Conservation (phyloP, 2,797 vertebrate genomes). For the Hippopotamyrus pictus region DNA sequence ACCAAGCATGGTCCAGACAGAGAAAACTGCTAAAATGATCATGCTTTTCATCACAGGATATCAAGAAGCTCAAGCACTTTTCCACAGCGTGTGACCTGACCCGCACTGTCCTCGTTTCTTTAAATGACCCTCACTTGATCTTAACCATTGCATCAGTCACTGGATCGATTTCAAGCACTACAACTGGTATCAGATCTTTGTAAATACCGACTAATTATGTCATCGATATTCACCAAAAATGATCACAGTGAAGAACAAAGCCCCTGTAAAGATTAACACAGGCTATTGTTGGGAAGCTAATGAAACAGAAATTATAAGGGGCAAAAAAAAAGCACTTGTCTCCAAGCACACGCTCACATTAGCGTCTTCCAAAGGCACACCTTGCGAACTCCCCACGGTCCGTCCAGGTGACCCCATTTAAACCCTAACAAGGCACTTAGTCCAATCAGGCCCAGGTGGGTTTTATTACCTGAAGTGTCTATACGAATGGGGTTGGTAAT, state of each 20-base stretch:
- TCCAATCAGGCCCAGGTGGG: not conserved
- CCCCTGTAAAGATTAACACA: not conserved
- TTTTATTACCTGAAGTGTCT: slow-evolving; percentile 2
- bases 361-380: not conserved
- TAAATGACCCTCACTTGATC: not conserved
- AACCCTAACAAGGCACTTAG: not conserved
- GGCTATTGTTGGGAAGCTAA: not conserved
- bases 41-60: not conserved
- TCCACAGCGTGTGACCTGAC: not conserved
- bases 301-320: not conserved
- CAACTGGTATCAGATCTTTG: not conserved
- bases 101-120: not conserved
- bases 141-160: not conserved
- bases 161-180: not conserved
- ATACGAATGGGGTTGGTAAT: not conserved
- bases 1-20: not conserved
- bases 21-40: not conserved
- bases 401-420: not conserved
- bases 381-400: not conserved
- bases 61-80: not conserved
- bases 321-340: not conserved
- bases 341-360: not conserved
- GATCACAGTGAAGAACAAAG: not conserved
- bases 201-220: not conserved
- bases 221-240: not conserved